Base-by-base conservation (phyloP, 2,888 invertebrate species). In the Caenorhabditis plicata region DNA sequence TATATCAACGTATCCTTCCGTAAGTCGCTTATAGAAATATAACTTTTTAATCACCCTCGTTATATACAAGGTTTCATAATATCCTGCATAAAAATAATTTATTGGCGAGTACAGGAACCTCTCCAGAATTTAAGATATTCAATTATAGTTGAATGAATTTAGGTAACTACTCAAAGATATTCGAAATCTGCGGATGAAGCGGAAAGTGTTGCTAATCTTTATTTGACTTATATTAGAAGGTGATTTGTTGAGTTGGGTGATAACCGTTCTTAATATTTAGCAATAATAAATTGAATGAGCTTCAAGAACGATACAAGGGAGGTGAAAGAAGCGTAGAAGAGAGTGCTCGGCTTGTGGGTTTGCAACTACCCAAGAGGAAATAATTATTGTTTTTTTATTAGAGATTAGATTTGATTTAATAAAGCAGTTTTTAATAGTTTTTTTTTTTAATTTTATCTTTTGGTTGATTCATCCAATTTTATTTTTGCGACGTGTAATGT, bases 261-360 rank as follows among this genome's bases (percentile, higher is more conserved):
- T 31, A 22, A 31, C 26, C 33, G 40, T 39, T 40, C 13, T 35
- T 1, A 11, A 45, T 26, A 20, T 11, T 27, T 33, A 33, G 9
- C 25, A 27, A 26, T 26, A 15, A 5, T 29, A 9, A 9, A 33
- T 33, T 79, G 5, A 52, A 68, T 33, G 75, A 67, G 29, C 62
- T 78, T 7, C 73, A 75, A 41, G 45, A 55, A 7, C 51, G 55
- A 17, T 79, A 78, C 57, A 67, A 63, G 29, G 75, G 77, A 17
- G 71, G 72, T 27, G 76, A 77, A 50, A 64, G 64, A 42, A 62
- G 62, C 5, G 63, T 78, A 4, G 75, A 73, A 48, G 75, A 78
- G 29, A 71, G 70, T 42, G 78, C 78, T 1, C 58, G 57, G 11
- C 58, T 78, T 32, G 78, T 78, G 33, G 78, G 78, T 22, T 55